phyloP scores from a whole-genome alignment of 2,888 invertebrate species.

The Mellilla xanthometata region DNA sequence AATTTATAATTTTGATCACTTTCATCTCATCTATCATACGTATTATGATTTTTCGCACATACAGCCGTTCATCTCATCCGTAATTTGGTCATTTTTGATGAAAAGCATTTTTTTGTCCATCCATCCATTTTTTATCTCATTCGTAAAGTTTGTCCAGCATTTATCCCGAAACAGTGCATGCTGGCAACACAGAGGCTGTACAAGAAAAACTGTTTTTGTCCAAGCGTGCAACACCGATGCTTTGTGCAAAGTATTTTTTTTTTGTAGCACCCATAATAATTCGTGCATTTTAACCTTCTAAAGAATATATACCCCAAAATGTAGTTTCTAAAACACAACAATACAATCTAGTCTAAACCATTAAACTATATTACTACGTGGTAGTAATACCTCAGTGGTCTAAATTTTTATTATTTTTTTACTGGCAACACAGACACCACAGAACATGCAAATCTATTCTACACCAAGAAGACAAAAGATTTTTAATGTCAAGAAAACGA shows the following conservation, averaged over 20 bases:
- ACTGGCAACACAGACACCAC: conserved; percentile 23
- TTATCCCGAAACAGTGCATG: conserved; percentile 60
- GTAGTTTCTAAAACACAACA: neutral
- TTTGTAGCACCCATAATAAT: conserved; percentile 35
- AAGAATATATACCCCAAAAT: neutral
- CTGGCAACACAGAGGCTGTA: conserved; percentile 53
- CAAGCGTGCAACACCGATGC: conserved; percentile 74
- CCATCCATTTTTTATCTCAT: conserved; percentile 10
- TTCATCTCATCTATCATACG: conserved; percentile 4
- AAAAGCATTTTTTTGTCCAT: neutral
- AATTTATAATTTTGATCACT: conserved; percentile 9
- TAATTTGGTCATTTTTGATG: neutral
- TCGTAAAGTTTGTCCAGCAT: conserved; percentile 53
- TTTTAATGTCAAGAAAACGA: conserved; percentile 17
- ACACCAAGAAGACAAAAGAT: conserved; percentile 31
- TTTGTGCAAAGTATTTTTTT: conserved; percentile 45
- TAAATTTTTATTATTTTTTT: neutral
- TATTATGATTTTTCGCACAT: neutral
- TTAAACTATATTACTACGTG: neutral
- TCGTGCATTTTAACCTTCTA: conserved; percentile 51
- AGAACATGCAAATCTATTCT: conserved; percentile 31
- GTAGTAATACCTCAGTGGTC: neutral
- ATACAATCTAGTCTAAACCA: neutral
- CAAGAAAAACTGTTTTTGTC: conserved; percentile 47
- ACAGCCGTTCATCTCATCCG: neutral